These are phyloP conservation scores for Lycodopsis pacificus DNA, from an alignment of 2,797 vertebrate species.

Conservation along the genomic window DNA sequence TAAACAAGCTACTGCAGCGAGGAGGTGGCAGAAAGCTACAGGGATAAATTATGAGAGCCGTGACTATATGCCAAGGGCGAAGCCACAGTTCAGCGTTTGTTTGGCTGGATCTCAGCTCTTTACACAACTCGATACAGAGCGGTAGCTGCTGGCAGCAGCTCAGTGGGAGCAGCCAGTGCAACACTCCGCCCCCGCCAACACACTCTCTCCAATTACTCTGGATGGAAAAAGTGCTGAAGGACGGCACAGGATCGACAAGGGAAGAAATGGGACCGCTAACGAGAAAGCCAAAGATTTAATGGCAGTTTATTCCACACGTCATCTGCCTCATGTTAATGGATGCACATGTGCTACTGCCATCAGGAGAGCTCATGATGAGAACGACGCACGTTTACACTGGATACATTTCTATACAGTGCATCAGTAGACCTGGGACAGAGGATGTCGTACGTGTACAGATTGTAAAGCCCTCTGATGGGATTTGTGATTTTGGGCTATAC, in stretches of 20 bases:
- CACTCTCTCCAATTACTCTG: conserved; percentile 62
- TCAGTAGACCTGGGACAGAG: not conserved
- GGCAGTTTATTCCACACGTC: conserved; percentile 24
- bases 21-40: conserved; percentile 31
- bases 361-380: conserved; percentile 4
- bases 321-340: conserved; percentile 37
- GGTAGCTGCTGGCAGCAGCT: conserved; percentile 65
- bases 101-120: conserved; percentile 69
- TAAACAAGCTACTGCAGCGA: conserved; percentile 26
- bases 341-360: conserved; percentile 40
- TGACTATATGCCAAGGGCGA: conserved; percentile 59
- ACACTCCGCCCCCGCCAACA: conserved; percentile 32
- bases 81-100: conserved; percentile 64
- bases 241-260: conserved; percentile 17
- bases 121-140: conserved; percentile 59
- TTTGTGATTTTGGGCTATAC: too few species aligned
- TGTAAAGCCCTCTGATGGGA: too few species aligned
- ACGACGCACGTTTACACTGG: not conserved
- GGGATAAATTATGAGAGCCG: conserved; percentile 58
- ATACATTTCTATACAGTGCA: not conserved
- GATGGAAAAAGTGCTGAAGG: conserved; percentile 52
- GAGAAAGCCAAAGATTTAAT: conserved; percentile 43
- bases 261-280: conserved; percentile 41
- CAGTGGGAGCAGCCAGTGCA: conserved; percentile 41
- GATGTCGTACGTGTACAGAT: too few species aligned